Conservation (phyloP, 1,140 invertebrate species). For the Vollenhovia emeryi region DNA sequence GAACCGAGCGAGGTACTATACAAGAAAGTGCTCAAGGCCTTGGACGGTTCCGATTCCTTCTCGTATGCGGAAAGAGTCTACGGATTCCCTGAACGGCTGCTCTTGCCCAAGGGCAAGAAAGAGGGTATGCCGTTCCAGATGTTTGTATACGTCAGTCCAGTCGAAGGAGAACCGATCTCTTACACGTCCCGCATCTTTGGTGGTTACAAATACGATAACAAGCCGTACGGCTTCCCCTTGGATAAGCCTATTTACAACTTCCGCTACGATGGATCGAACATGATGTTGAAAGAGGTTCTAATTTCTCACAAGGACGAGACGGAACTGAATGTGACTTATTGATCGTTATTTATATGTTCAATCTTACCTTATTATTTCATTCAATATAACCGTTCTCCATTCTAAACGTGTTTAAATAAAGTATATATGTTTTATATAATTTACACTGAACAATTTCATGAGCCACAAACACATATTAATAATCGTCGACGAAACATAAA, state of each 20-base stretch:
- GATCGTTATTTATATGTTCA: not conserved
- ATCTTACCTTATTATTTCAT: not conserved
- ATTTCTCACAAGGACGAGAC: slow-evolving; percentile 72
- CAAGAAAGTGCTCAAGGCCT: slow-evolving; percentile 73
- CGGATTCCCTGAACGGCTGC: slow-evolving; percentile 77
- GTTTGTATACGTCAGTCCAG: slow-evolving; percentile 76
- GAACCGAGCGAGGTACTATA: slow-evolving; percentile 78
- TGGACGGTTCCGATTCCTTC: slow-evolving; percentile 72
- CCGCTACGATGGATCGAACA: slow-evolving; percentile 74
- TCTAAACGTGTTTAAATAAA: not conserved
- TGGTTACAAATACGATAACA: slow-evolving; percentile 42
- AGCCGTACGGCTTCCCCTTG: slow-evolving; percentile 81
- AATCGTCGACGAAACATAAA: not conserved
- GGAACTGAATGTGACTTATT: slow-evolving; percentile 56
- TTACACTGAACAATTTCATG: not conserved
- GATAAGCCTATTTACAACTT: slow-evolving; percentile 81
- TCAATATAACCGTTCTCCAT: not conserved
- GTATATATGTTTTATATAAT: not conserved
- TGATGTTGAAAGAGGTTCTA: slow-evolving; percentile 75
- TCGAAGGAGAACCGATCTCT: slow-evolving; percentile 11
- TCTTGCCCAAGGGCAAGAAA: slow-evolving; percentile 78
- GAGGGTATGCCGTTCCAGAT: slow-evolving; percentile 79
- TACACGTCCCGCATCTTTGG: slow-evolving; percentile 62
- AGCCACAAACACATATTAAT: not conserved
- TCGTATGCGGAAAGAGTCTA: slow-evolving; percentile 64